Conservation (phyloP, 2,888 invertebrate genomes). For the Branchipolynoe longqiensis region DNA sequence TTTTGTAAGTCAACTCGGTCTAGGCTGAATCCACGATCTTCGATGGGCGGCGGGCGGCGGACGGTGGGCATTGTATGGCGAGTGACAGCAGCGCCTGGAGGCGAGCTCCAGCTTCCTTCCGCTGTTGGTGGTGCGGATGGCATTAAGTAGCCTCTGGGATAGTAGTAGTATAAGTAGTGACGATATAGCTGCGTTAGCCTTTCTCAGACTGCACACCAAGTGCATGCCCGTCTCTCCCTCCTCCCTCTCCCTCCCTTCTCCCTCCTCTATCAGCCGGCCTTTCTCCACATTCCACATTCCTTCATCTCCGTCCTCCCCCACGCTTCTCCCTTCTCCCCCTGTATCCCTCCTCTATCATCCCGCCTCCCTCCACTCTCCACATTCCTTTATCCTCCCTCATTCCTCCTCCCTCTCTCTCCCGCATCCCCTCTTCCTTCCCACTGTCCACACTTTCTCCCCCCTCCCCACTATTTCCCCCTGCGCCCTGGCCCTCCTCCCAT, state of each 20-base stretch:
- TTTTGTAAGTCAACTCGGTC: too few species aligned
- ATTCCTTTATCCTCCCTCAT: neutral
- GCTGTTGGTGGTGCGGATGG: too few species aligned
- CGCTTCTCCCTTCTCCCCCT: neutral
- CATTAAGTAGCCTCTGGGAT: too few species aligned
- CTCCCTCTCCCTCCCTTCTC: slow-evolving; percentile 6
- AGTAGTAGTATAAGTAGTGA: too few species aligned
- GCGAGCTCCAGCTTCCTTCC: too few species aligned
- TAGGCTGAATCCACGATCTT: too few species aligned
- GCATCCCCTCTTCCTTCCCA: neutral
- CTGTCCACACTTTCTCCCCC: neutral
- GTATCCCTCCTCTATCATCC: neutral
- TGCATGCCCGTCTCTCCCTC: too few species aligned
- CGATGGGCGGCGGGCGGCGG: too few species aligned
- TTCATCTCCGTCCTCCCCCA: neutral
- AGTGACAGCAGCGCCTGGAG: too few species aligned
- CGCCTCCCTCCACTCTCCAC: neutral
- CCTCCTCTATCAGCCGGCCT: neutral
- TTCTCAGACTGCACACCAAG: too few species aligned
- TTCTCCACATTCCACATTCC: neutral
- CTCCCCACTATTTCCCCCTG: neutral
- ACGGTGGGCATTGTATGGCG: too few species aligned
- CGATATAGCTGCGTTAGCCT: too few species aligned
- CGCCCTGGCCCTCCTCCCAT: neutral
- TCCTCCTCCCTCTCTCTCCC: neutral